Evolutionary conservation across 2,113 vertebrate genomes (phyloP), one percentile per base, ranked within the genome.

Genomic region (Nyctereutes procyonoides): DNA sequence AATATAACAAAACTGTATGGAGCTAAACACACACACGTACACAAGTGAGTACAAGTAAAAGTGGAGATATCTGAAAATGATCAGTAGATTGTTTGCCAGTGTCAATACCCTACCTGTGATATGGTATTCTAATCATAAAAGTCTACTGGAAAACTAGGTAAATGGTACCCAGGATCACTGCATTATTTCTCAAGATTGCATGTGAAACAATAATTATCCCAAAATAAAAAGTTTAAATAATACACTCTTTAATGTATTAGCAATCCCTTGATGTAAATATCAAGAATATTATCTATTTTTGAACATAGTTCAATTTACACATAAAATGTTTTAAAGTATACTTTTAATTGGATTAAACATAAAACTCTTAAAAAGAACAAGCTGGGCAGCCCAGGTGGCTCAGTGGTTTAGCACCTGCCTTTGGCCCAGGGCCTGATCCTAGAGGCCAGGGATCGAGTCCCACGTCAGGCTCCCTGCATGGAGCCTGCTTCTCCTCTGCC

Each of bases 231-330:
- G 12, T 53, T 77, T 85, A 48, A 69, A 35, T 35, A 92, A 62
- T 71, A 86, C 8, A 69, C 4, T 17, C 1, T 77, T 60, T 55
- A 43, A 56, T 74, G 4, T 76, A 24, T 69, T 63, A 32, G 32
- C 58, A 69, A 74, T 51, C 1, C 10, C 5, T 74, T 60, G 14
- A 65, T 80, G 62, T 15, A 67, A 55, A 63, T 17, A 85, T 65
- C 8, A 63, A 43, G 77, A 82, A 77, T 84, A 83, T 28, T n/a
- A 85, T 58, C 1, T 5, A 28, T 5, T 63, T 96, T 89, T 89
- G 32, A 74, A 87, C 51, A 89, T 43, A 73, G n/a, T 80, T 93
- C 56, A 96, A 69, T 67, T 63, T 86, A 87, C 10, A 88, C 4
- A 38, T 58, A 83, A 63, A 53, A 16, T 30, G 19, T 58, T 79